Percentiles rank a stretch among this genome's conserved stretches.
Conservation (phyloP, 2,797 vertebrate genomes). For the Miichthys miiuy region DNA sequence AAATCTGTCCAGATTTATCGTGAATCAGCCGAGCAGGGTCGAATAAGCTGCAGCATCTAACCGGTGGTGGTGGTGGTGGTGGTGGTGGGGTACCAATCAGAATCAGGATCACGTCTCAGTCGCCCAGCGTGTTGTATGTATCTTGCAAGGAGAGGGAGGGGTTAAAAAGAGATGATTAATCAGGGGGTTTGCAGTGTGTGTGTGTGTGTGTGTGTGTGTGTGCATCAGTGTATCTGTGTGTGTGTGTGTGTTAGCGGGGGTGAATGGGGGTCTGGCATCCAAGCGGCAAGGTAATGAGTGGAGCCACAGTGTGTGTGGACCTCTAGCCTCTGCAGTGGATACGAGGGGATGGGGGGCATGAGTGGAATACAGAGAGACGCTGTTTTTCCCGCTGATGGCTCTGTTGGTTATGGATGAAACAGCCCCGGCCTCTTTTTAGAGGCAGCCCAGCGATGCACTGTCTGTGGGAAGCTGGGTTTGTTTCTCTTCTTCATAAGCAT, state of each 20-base stretch:
- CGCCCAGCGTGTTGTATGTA: conserved; percentile 27
- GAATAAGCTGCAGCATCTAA: conserved; percentile 9
- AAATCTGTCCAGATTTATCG: background rate
- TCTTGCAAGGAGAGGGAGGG: conserved; percentile 36
- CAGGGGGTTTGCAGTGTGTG: conserved; percentile 24
- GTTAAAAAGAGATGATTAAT: conserved; percentile 73
- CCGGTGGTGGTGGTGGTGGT: too few relatives aligned
- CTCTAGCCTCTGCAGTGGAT: conserved; percentile 76
- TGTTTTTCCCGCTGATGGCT: conserved; percentile 65
- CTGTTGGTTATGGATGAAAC: conserved; percentile 74
- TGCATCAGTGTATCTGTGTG: background rate
- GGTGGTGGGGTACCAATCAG: conserved; percentile 50
- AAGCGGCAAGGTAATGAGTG: conserved; percentile 75
- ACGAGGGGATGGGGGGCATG: conserved; percentile 54
- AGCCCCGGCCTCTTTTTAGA: conserved; percentile 43
- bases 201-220: conserved; percentile 6
- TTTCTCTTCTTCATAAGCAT: conserved; percentile 34
- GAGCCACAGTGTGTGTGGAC: conserved; percentile 74
- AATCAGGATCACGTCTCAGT: conserved; percentile 64
- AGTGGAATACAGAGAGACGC: conserved; percentile 74
- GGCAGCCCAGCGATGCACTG: conserved; percentile 35
- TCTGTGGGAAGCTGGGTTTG: conserved; percentile 43
- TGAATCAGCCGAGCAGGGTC: conserved; percentile 29
- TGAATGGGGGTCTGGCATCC: conserved; percentile 73
- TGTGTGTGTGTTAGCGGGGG: conserved; percentile 46